These are phyloP conservation scores for Manis pentadactyla DNA, from an alignment of 2,797 vertebrate species.

Conservation along the genomic window DNA sequence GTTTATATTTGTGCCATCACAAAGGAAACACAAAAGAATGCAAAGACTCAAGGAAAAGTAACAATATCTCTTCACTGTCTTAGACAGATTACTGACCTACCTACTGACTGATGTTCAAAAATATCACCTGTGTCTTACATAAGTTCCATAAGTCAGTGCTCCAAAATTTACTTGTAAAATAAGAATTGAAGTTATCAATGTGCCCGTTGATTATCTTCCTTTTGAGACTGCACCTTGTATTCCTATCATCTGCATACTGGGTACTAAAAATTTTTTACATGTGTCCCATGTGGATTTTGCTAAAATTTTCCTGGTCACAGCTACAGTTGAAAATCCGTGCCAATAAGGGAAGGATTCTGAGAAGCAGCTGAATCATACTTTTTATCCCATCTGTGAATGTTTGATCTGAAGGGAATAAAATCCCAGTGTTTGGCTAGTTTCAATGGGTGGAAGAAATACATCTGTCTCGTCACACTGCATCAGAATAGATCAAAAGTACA, in stretches of 20 bases:
- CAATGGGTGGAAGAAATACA: background rate
- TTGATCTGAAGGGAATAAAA: slow-evolving; percentile 40
- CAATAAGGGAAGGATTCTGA: slow-evolving; percentile 28
- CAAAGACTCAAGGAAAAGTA: background rate
- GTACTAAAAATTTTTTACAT: slow-evolving; percentile 36
- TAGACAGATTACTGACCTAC: background rate
- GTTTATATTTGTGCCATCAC: background rate
- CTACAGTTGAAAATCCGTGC: slow-evolving; percentile 43
- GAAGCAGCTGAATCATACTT: slow-evolving; percentile 43
- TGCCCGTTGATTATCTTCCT: slow-evolving; percentile 6
- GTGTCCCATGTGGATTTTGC: slow-evolving; percentile 27
- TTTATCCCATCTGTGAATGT: slow-evolving; percentile 47
- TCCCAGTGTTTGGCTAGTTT: slow-evolving; percentile 1
- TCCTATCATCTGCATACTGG: background rate
- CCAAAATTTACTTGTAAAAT: slow-evolving; percentile 37
- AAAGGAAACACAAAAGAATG: background rate
- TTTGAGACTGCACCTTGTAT: slow-evolving; percentile 16
- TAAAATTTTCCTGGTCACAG: slow-evolving; percentile 47
- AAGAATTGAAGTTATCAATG: background rate
- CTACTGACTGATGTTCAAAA: background rate
- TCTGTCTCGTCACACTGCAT: background rate
- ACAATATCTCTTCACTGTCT: background rate
- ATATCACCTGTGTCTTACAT: background rate
- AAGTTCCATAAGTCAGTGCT: background rate
- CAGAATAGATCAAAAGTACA: background rate